Evolutionary conservation across 1,140 invertebrate genomes (phyloP), one percentile per base, ranked within the genome.

Genomic region (Calycopis cecrops): DNA sequence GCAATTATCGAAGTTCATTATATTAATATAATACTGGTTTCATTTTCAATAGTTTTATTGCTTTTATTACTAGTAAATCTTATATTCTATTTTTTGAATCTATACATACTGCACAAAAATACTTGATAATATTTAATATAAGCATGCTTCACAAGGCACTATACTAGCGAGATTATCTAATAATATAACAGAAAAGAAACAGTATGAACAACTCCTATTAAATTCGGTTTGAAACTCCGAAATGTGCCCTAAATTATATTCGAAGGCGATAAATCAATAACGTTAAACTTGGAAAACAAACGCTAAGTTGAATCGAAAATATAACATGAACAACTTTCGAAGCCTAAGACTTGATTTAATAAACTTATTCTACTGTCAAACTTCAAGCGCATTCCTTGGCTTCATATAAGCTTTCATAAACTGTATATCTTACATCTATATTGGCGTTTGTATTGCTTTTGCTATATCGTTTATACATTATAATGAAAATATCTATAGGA

Each of bases 71-170:
- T 70, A 65, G 61, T 63, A 66, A 70, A 66, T 63, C 62, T 67
- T 64, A 65, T 63, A 53, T 69, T 65, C 59, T 69, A 78, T 52
- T 34, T n/a, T 44, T 48, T 38, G 56, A 59, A 64, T 71, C 67
- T 67, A 69, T 68, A 75, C 69, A 72, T 59, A 64, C 66, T 83
- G 77, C 78, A 79, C 67, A 79, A 82, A 84, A 81, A 86, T 80
- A 79, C 70, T 71, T 62, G 70, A 70, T 71, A 71, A 62, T 71
- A 71, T 71, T 70, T 82, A 28, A 28, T 28, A 28, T 28, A 86
- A 84, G 83, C 83, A 84, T 86, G 79, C 76, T 71, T 83, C 75
- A 79, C 80, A 86, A 86, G 83, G 83, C 83, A 86, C 83, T 86
- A 86, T 80, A 74, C 83, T 86, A 86, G 83, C 75, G 78, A 83